Evolutionary conservation across 2,888 invertebrate genomes (phyloP).

Genomic region (Rambutsinella grinnellia): DNA sequence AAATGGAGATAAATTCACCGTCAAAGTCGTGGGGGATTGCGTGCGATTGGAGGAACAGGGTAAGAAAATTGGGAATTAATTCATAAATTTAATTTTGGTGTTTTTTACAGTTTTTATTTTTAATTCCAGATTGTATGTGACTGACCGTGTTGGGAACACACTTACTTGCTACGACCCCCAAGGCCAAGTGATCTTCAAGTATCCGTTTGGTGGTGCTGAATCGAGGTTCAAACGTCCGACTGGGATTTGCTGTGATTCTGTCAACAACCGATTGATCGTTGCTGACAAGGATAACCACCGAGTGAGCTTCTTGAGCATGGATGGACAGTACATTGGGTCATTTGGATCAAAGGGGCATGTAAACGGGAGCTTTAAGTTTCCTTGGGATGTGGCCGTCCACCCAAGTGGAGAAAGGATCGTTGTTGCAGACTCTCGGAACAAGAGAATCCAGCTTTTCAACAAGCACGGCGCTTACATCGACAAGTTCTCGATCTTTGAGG

Average conservation of each 20-base stretch:
- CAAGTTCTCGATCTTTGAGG: conserved; percentile 50
- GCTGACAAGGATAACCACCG: conserved; percentile 55
- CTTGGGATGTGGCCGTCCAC: conserved; percentile 60
- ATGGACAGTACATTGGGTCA: conserved; percentile 28
- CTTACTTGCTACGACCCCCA: conserved; percentile 7
- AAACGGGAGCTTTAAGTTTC: conserved; percentile 55
- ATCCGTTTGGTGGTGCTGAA: background rate
- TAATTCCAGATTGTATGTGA: conserved; percentile 23
- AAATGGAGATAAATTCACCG: no score
- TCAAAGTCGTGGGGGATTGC: conserved; percentile 38
- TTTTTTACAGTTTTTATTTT: background rate
- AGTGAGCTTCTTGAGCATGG: conserved; percentile 19
- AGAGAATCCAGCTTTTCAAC: conserved; percentile 60
- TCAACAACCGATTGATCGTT: conserved; percentile 22
- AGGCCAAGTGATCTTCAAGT: conserved; percentile 10
- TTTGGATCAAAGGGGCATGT: conserved; percentile 40
- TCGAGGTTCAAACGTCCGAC: conserved; percentile 26
- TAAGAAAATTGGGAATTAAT: conserved; percentile 4
- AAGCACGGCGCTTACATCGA: conserved; percentile 24
- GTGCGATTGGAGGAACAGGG: conserved; percentile 29
- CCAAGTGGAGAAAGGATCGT: conserved; percentile 50
- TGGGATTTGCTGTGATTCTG: conserved; percentile 41
- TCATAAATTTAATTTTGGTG: background rate
- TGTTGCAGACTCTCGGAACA: conserved; percentile 61
- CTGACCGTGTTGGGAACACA: conserved; percentile 35